A percentile compares a stretch with the other conserved stretches of the same genome.
Evolutionary conservation across 2,113 vertebrate genomes (phyloP).

Genomic region (Bos indicus): DNA sequence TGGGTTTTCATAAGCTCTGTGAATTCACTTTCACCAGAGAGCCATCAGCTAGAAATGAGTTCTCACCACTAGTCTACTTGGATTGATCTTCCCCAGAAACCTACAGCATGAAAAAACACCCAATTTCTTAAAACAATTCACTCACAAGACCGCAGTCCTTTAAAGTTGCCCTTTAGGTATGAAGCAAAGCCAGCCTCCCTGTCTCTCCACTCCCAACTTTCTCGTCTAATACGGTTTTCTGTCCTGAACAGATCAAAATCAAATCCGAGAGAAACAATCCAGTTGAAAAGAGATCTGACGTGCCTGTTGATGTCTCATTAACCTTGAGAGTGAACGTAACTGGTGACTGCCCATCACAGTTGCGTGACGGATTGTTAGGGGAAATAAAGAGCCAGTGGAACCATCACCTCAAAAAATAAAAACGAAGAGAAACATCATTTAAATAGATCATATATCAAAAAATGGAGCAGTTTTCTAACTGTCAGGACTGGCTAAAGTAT

Average conservation of each 20-base stretch:
- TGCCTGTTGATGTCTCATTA: constrained; percentile 70
- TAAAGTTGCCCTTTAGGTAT: constrained; percentile 44
- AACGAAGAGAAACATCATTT: constrained; percentile 65
- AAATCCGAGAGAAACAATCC: constrained; percentile 60
- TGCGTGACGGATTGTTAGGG: constrained; percentile 12
- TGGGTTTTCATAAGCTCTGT: constrained; percentile 15
- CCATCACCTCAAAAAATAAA: constrained; percentile 39
- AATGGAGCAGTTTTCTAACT: constrained; percentile 50
- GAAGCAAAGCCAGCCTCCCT: neutral
- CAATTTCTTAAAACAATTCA: constrained; percentile 32
- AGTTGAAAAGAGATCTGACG: constrained; percentile 64
- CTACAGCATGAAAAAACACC: constrained; percentile 14
- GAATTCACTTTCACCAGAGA: constrained; percentile 13
- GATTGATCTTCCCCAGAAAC: constrained; percentile 25
- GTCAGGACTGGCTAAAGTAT: constrained; percentile 64
- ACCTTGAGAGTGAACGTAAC: constrained; percentile 70
- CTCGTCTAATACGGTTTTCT: neutral
- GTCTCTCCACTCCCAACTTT: constrained; percentile 1
- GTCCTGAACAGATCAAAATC: constrained; percentile 46
- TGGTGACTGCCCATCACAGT: constrained; percentile 48
- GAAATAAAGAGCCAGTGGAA: neutral
- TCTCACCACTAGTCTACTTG: neutral
- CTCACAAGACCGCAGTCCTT: constrained; percentile 13
- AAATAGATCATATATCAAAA: constrained; percentile 57
- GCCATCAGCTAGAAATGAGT: constrained; percentile 12